Evolutionary conservation across 1,140 invertebrate genomes (phyloP), one percentile per base, ranked within the genome.

Genomic region (Lamellibrachia luymesi): DNA sequence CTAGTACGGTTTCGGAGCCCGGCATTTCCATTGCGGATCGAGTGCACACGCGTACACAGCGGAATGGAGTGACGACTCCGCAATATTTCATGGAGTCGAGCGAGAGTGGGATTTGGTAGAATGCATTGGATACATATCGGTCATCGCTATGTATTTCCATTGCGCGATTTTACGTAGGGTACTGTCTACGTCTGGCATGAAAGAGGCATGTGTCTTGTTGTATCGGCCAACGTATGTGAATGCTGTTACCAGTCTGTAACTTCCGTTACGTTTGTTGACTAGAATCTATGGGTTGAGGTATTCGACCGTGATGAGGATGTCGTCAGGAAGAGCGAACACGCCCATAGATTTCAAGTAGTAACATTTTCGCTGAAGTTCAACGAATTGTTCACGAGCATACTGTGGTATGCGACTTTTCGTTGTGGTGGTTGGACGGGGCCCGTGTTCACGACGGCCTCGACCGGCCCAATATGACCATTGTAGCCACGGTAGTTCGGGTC

Each of bases 121-220:
- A n/a, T 0, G 64, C 64, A 22, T 80, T 80, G 64, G 64, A 6
- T 80, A 4, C 10, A 13, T 80, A n/a, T n/a, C 64, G 94, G 93
- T 49, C 93, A 51, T 91, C 93, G 94, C 17, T 94, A 94, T 91
- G 90, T 91, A 38, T 51, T 51, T 91, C 90, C 90, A 91, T n/a
- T 91, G 90, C 38, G 90, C 90, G 50, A 91, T 91, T 51, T 91
- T 49, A 5, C 90, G 90, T 49, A 91, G 90, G 38, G 90, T 91
- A n/a, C 38, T 50, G 49, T 94, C 94, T 52, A 94, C 93, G 91
- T 94, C 93, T 25, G 94, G 94, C 94, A 94, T 93, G 10, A 94
- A 51, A 7, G 92, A 91, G 38, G 94, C 56, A 91, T 92, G 92
- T 8, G 93, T 91, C 50, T 94, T 94, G 27, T 91, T 93, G 52